Evolutionary conservation across 2,888 invertebrate genomes (phyloP).

Genomic region (Hartigia nigra): DNA sequence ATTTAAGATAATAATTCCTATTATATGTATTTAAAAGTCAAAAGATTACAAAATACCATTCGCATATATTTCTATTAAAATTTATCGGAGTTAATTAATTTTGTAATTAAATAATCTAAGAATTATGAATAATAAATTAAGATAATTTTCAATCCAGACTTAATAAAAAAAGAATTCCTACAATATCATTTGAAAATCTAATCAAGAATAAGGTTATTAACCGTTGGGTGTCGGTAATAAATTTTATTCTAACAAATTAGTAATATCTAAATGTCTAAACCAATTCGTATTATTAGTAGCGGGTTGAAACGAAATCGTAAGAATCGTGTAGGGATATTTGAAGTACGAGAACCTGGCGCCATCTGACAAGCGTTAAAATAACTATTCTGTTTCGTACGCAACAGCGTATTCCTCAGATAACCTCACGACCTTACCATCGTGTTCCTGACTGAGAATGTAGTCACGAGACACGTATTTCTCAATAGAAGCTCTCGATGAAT

Average conservation of each 20-base stretch:
- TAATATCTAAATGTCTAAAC: not conserved
- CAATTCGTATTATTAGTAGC: not conserved
- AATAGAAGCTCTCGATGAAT: not conserved
- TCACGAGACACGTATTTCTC: constrained; percentile 5
- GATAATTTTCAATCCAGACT: not conserved
- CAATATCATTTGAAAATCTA: not conserved
- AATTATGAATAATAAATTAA: not conserved
- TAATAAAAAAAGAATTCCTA: too few species aligned
- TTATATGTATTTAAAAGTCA: too few species aligned
- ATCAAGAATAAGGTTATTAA: not conserved
- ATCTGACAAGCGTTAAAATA: not conserved
- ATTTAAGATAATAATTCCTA: too few species aligned
- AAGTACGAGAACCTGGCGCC: not conserved
- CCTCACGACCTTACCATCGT: not conserved
- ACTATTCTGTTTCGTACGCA: not conserved
- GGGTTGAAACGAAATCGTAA: not conserved
- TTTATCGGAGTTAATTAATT: not conserved
- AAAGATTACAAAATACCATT: not conserved
- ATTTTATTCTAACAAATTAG: not conserved
- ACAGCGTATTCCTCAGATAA: not conserved
- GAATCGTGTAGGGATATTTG: not conserved
- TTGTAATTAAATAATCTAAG: not conserved
- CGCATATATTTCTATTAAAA: not conserved
- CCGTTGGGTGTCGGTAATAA: not conserved
- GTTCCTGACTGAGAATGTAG: not conserved